Conservation (phyloP, 2,888 invertebrate species). For the Marronus borbonicus region DNA sequence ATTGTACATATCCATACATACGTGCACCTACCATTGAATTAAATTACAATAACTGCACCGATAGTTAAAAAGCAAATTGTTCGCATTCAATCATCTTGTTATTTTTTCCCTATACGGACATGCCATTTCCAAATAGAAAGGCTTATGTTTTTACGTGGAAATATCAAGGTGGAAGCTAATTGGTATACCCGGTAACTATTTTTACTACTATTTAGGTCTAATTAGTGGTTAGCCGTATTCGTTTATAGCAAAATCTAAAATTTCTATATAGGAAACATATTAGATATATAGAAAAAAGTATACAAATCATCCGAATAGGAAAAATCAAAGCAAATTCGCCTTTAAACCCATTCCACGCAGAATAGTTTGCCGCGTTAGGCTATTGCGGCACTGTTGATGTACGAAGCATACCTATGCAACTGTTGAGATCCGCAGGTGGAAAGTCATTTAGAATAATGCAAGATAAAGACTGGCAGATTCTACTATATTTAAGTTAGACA, state of each 20-base stretch:
- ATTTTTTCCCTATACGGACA: conserved; percentile 43
- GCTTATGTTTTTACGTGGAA: conserved; percentile 17
- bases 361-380: background rate
- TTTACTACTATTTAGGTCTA: conserved; percentile 29
- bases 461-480: background rate
- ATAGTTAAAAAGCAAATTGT: conserved; percentile 28
- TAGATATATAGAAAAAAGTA: background rate
- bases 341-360: background rate
- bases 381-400: background rate
- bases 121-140: conserved; percentile 26
- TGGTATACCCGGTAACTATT: conserved; percentile 6
- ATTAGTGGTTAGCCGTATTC: conserved; percentile 14
- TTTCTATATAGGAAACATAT: conserved; percentile 18
- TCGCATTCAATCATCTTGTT: conserved; percentile 39
- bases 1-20: conserved; percentile 5
- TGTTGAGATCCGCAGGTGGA: background rate
- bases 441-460: background rate
- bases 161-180: conserved; percentile 34
- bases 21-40: conserved; percentile 34
- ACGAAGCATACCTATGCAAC: background rate
- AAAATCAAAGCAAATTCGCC: background rate
- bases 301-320: background rate
- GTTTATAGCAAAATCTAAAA: conserved; percentile 5
- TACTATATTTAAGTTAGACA: background rate
- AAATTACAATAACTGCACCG: conserved; percentile 32